Evolutionary conservation across 2,113 vertebrate species (phyloP), one percentile per base, ranked within the genome.

Genomic region (Neomonachus schauinslandi): DNA sequence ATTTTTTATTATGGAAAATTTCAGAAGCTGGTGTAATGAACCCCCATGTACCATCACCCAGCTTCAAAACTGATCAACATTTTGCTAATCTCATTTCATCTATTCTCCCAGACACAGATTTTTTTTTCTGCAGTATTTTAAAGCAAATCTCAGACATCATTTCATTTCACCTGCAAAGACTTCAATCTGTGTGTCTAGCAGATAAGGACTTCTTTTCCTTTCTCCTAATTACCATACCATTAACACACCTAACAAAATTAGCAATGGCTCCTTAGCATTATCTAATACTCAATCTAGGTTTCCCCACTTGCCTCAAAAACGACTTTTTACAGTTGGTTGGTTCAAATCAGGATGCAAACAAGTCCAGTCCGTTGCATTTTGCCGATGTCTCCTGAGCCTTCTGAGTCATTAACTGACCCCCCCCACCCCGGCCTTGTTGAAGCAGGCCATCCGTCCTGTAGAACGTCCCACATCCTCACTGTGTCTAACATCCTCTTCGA

Each of bases 111-210:
- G 31, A 55, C 24, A 67, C 10, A 2, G 12, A 31, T 16, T 81
- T 81, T 92, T 59, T 83, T 28, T 21, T n/a, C 97, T 86, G 79
- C 74, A 86, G 51, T 42, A 93, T 89, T 91, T 89, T 74, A 67
- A 93, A 89, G 92, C 95, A 89, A 83, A 83, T 92, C 79, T 95
- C 96, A 86, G 94, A 65, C 82, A 96, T 69, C 42, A 5, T 85
- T 84, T 93, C 59, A 76, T 72, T 91, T 96, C 91, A 89, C 89
- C 89, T 96, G 72, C 91, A 91, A 93, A 93, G 76, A 51, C 71
- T 91, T 89, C 71, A 63, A 0, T 11, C 13, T 42, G n/a, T 71
- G 16, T 67, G 74, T 49, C 92, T 89, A 82, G 82, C 57, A 91
- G 89, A 76, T 53, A 76, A 95, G 51, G 72, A 28, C 65, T 89